Evolutionary conservation across 2,113 vertebrate species (phyloP), one percentile per base, ranked within the genome.

Genomic region (Melanotaenia duboulayi): DNA sequence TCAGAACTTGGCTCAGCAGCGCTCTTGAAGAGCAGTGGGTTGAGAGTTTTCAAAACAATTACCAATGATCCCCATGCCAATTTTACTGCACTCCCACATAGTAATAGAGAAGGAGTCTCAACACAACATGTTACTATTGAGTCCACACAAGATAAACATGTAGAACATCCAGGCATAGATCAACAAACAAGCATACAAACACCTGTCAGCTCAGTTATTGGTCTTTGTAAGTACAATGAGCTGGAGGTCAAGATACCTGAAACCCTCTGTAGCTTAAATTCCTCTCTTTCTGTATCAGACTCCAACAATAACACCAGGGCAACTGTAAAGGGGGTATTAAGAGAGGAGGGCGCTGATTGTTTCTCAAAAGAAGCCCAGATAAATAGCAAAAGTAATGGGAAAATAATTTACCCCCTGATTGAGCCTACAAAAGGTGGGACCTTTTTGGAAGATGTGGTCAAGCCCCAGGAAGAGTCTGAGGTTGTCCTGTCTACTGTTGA

Each of bases 241-340:
- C 58, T 20, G 2, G 16, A 68, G 42, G n/a, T 51, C 17, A 35
- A 74, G 19, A 62, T 61, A 49, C 67, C 69, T 69, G 42, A 56
- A 54, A 44, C 42, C 24, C 51, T 25, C 10, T 63, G 42, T 72
- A 24, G 60, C 50, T 49, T 48, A 8, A 74, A 64, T 7, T 4
- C 52, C 3, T 40, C 48, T 62, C n/a, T 59, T 10, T 37, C 39
- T 50, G 20, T 56, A 23, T 85, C 90, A 37, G 85, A 89, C 80
- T 71, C 87, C 1, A 92, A 92, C 70, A 91, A 89, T 59, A 90
- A 88, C 70, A 72, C 62, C 17, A 83, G 86, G 23, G 14, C 49
- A 14, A 25, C 49, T 50, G 2, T n/a, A 19, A 39, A 56, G 12
- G 37, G 51, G 6, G 13, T 16, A 1, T 28, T 16, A 0, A 63